Evolutionary conservation across 2,113 vertebrate species (phyloP).

Genomic region (Dasyornis broadbenti): DNA sequence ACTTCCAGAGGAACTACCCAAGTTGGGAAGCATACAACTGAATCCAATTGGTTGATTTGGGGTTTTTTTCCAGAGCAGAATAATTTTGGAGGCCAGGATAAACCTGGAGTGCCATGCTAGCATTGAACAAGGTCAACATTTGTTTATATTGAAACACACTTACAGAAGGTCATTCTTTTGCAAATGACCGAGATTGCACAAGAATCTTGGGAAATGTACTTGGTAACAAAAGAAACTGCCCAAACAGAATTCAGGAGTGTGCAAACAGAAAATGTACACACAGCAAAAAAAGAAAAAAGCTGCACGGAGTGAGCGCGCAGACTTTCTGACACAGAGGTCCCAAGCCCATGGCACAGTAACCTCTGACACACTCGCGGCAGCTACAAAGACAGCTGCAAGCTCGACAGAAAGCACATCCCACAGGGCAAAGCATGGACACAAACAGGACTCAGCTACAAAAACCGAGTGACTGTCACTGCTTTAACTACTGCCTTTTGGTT

Average conservation of each 20-base stretch:
- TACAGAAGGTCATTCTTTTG: not conserved
- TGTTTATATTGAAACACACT: not conserved
- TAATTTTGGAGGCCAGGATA: not conserved
- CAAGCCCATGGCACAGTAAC: not conserved
- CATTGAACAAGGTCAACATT: conserved; percentile 9
- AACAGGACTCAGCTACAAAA: not conserved
- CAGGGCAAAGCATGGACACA: not conserved
- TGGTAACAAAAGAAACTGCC: not conserved
- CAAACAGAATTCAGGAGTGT: not conserved
- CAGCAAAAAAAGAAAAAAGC: not conserved
- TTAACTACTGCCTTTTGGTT: not conserved
- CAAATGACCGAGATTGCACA: not conserved
- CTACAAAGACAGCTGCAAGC: not conserved
- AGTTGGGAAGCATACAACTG: not conserved
- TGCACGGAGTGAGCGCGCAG: not conserved
- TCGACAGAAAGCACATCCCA: not conserved
- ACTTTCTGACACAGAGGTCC: not conserved
- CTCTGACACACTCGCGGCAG: not conserved
- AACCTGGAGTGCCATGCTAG: not conserved
- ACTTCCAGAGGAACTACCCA: not conserved
- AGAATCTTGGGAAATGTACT: not conserved
- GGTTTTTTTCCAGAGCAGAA: not conserved
- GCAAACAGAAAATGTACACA: not conserved
- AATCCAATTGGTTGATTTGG: not conserved
- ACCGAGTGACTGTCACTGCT: not conserved